phyloP scores from a whole-genome alignment of 2,888 invertebrate genomes.

The Euproctis similis region DNA sequence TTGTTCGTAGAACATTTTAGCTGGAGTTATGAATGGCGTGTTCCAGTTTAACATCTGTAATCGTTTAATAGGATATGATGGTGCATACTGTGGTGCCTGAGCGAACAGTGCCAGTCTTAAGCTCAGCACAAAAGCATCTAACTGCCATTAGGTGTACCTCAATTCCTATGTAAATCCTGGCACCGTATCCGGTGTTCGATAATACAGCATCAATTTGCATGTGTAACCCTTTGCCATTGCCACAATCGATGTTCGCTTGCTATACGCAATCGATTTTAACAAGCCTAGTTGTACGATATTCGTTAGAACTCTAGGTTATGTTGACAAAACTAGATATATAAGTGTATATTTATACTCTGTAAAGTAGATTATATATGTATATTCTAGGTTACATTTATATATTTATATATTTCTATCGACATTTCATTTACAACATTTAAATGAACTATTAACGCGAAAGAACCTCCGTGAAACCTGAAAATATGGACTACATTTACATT shows the following conservation, averaged over 20 bases:
- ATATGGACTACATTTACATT: too few species aligned
- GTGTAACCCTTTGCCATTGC: conserved; percentile 53
- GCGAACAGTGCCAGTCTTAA: not conserved
- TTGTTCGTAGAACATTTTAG: conserved; percentile 49
- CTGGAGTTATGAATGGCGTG: conserved; percentile 58
- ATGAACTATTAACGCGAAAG: too few species aligned
- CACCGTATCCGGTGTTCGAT: conserved; percentile 53
- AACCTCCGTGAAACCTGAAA: too few species aligned
- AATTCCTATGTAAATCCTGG: conserved; percentile 69
- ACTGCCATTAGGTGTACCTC: conserved; percentile 31
- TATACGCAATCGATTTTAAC: conserved; percentile 34
- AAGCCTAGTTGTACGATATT: conserved; percentile 43
- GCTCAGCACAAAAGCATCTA: not conserved
- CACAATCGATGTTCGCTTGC: conserved; percentile 30
- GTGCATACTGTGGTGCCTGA: not conserved
- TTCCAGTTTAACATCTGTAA: conserved; percentile 55
- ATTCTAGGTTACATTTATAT: too few species aligned
- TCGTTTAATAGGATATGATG: conserved; percentile 30
- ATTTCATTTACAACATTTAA: too few species aligned
- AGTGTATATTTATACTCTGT: too few species aligned
- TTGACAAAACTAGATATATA: not conserved
- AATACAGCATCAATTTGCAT: conserved; percentile 65
- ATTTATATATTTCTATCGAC: too few species aligned
- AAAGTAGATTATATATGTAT: too few species aligned
- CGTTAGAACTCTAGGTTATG: conserved; percentile 20